These are phyloP conservation scores for Acholoe squamosa DNA, from an alignment of 2,888 invertebrate genomes.

Conservation along the genomic window DNA sequence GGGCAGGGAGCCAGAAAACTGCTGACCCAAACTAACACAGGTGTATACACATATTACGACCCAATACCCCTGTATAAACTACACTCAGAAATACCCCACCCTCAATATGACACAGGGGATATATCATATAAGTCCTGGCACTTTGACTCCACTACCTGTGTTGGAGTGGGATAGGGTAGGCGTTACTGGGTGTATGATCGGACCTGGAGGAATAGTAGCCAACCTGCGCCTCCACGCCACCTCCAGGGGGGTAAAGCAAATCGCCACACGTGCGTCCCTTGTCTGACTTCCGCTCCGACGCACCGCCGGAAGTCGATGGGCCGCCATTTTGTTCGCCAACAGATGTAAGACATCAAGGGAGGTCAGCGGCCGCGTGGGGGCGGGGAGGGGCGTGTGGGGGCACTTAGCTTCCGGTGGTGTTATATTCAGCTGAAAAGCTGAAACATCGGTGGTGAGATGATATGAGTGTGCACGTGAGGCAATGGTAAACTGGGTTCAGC, in stretches of 20 bases:
- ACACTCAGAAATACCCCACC: neutral
- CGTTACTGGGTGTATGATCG: neutral
- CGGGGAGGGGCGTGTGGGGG: neutral
- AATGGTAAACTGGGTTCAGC: neutral
- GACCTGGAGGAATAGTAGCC: neutral
- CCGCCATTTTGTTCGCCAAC: conserved; percentile 58
- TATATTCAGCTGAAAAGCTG: conserved; percentile 31
- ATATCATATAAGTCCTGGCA: neutral
- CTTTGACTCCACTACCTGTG: neutral
- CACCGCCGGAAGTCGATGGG: conserved; percentile 25
- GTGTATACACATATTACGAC: neutral
- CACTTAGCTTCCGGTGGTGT: conserved; percentile 19
- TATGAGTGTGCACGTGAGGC: neutral
- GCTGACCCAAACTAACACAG: neutral
- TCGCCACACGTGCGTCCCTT: conserved; percentile 53
- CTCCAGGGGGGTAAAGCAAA: conserved; percentile 53
- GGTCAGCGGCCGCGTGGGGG: conserved; percentile 31
- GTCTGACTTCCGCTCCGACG: conserved; percentile 55
- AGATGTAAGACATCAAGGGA: conserved; percentile 53
- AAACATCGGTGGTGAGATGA: conserved; percentile 38
- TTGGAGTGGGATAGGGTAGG: conserved; percentile 11
- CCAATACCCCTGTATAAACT: neutral
- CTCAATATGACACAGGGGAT: neutral
- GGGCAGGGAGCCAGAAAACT: neutral
- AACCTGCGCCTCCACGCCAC: neutral